Base-by-base conservation (phyloP, 1,140 invertebrate species). In the Drusus annulatus region DNA sequence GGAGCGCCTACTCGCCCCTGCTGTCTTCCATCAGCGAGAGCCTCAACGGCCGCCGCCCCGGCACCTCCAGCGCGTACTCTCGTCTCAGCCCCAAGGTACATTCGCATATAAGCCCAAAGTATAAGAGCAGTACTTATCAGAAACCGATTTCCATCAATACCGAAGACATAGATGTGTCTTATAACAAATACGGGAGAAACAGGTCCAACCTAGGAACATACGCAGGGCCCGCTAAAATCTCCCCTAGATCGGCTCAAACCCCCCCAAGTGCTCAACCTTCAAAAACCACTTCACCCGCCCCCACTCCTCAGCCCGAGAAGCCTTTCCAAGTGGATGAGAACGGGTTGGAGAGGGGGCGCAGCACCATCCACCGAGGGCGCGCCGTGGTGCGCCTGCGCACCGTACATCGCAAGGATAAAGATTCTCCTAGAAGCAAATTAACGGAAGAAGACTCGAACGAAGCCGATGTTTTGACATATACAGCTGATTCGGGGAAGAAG, bases 141-240 rank as follows among this genome's bases (percentile, higher is more conserved):
- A 89, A 91, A 56, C 93, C 93, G 6, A 91, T 93, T 17, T 90
- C 90, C 79, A 95, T 96, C 36, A 94, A 96, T 85, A 96, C 95
- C 4, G 94, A 94, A 1, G 94, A 96, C 85, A 96, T 96, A 81
- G 95, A 96, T 86, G 94, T 96, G 0, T 94, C 94, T 0, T 89
- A 92, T 56, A 92, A 93, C 85, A 90, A 88, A 83, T 92, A 92
- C 84, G 87, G 89, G 28, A 85, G 84, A 85, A 86, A 69, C 82
- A 84, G 80, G 81, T 82, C 63, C 5, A 62, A 10, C 10, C 31
- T 15, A 15, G 28, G 31, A 23, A 45, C 50, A 25, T 17, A 76
- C 6, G 2, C 16, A 74, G 52, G 1, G 65, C 23, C 69, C 3
- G 25, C 23, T 56, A 19, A 19, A 51, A 16, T 21, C 17, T 25